Conservation (phyloP, 2,797 vertebrate genomes). For the Chrosomus eos region DNA sequence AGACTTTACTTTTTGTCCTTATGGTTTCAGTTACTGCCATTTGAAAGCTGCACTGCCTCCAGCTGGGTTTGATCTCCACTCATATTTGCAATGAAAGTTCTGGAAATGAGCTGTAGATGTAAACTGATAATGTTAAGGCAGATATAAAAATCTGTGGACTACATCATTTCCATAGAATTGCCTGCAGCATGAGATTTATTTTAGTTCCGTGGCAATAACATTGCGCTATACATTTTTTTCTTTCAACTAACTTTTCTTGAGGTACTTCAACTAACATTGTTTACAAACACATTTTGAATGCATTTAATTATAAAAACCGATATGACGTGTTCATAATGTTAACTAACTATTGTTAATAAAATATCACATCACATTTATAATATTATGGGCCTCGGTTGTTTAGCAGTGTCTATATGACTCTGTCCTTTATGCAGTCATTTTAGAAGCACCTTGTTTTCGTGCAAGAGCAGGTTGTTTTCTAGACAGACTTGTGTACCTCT, state of each 20-base stretch:
- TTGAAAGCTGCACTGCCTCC: slow-evolving; percentile 66
- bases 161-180: slow-evolving; percentile 37
- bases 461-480: slow-evolving; percentile 26
- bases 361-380: background rate
- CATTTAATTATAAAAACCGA: background rate
- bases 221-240: background rate
- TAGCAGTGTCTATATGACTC: background rate
- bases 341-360: background rate
- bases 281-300: slow-evolving; percentile 24
- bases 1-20: slow-evolving; percentile 44
- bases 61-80: slow-evolving; percentile 71
- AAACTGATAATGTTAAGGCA: slow-evolving; percentile 46
- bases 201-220: background rate
- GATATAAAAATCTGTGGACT: slow-evolving; percentile 27
- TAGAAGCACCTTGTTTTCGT: background rate
- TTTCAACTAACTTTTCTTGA: background rate
- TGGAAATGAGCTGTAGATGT: slow-evolving; percentile 54
- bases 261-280: background rate
- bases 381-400: background rate
- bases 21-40: slow-evolving; percentile 62
- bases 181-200: slow-evolving; percentile 13
- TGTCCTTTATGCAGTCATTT: slow-evolving; percentile 23
- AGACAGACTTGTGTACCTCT: background rate
- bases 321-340: background rate
- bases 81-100: slow-evolving; percentile 66